These are phyloP conservation scores for Celastrina argiolus DNA, from an alignment of 2,888 invertebrate genomes.

Conservation along the genomic window DNA sequence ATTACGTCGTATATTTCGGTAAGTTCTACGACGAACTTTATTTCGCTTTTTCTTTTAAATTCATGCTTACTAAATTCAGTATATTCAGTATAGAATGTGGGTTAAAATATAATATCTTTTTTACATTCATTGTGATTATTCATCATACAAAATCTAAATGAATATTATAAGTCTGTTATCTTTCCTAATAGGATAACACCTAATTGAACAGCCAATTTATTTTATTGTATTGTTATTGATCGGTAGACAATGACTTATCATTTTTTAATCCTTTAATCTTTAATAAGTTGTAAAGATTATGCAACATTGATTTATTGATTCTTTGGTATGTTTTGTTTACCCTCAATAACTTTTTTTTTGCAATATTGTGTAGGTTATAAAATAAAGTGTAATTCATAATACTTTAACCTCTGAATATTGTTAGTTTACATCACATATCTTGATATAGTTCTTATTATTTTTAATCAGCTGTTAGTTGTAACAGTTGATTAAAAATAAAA, in stretches of 20 bases:
- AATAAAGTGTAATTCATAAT: too few species aligned
- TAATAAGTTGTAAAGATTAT: neutral
- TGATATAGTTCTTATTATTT: too few species aligned
- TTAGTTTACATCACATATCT: too few species aligned
- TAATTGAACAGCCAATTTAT: neutral
- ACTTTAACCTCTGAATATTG: too few species aligned
- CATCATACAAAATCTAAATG: too few species aligned
- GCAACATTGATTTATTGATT: neutral
- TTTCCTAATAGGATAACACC: neutral
- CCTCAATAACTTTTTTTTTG: slow-evolving; percentile 5
- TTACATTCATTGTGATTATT: too few species aligned
- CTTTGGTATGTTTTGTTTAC: neutral
- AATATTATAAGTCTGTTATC: neutral
- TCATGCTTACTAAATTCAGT: neutral
- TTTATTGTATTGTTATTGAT: neutral
- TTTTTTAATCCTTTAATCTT: neutral
- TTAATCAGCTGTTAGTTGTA: too few species aligned
- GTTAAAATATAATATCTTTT: neutral
- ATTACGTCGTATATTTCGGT: slow-evolving; percentile 30
- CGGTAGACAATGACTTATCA: neutral
- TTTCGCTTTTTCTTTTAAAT: neutral
- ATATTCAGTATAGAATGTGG: neutral
- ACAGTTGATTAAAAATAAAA: too few species aligned
- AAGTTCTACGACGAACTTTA: slow-evolving; percentile 20
- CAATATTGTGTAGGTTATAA: too few species aligned